phyloP scores from a whole-genome alignment of 2,888 invertebrate genomes.

The Julus scanicus region DNA sequence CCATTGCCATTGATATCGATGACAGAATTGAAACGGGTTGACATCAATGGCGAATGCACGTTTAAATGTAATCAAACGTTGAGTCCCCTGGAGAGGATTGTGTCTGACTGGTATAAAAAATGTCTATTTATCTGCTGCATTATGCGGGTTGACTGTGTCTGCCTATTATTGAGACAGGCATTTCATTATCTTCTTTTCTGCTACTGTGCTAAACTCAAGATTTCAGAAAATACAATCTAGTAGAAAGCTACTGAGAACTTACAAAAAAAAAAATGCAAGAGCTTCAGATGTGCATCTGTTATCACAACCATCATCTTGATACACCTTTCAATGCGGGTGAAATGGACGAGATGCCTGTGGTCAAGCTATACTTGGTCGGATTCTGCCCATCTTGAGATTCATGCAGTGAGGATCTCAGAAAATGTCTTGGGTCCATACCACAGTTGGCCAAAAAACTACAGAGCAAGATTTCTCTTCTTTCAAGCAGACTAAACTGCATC shows the following conservation, averaged over 20 bases:
- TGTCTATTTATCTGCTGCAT: background rate
- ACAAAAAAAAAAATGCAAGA: background rate
- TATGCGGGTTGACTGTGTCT: constrained; percentile 6
- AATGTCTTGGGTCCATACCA: too few relatives aligned
- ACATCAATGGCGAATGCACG: constrained; percentile 43
- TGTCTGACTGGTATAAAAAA: constrained; percentile 20
- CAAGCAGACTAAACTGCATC: too few relatives aligned
- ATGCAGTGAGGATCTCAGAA: too few relatives aligned
- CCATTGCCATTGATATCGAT: background rate
- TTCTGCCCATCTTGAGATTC: background rate
- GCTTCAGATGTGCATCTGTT: background rate
- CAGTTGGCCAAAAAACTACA: too few relatives aligned
- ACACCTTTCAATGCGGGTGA: background rate
- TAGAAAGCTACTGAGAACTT: background rate
- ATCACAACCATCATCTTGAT: background rate
- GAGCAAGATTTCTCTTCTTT: too few relatives aligned
- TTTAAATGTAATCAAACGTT: constrained; percentile 48
- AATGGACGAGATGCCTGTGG: background rate
- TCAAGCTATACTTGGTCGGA: background rate
- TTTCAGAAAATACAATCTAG: background rate
- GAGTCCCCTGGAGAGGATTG: constrained; percentile 29
- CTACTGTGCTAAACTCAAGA: background rate
- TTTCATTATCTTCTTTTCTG: constrained; percentile 1
- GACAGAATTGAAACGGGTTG: constrained; percentile 7
- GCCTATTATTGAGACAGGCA: constrained; percentile 6